Evolutionary conservation across 2,113 vertebrate genomes (phyloP).

Genomic region (Lagopus leucura): DNA sequence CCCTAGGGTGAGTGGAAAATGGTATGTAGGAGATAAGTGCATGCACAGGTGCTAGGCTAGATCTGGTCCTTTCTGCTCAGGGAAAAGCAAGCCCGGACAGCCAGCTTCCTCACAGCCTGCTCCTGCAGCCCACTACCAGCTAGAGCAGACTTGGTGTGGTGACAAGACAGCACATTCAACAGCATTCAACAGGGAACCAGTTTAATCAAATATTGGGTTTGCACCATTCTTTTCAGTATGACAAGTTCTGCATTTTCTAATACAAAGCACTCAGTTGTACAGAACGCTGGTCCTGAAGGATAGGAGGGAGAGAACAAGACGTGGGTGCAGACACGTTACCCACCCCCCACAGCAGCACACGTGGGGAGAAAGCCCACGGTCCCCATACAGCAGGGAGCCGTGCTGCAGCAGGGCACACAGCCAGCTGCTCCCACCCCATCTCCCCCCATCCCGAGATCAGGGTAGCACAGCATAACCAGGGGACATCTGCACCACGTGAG

Average conservation of each 20-base stretch:
- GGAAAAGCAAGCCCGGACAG: not conserved
- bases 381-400: not conserved
- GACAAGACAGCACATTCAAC: constrained; percentile 15
- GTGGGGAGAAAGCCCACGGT: not conserved
- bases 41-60: not conserved
- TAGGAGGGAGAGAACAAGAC: constrained; percentile 18
- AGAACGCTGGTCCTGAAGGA: constrained; percentile 50
- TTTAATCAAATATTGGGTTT: constrained; percentile 67
- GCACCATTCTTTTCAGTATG: constrained; percentile 42
- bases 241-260: constrained; percentile 68
- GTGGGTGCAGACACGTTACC: not conserved
- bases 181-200: constrained; percentile 63
- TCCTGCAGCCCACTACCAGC: not conserved
- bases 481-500: not conserved
- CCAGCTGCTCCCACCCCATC: not conserved
- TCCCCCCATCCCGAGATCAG: not conserved
- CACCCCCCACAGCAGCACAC: not conserved
- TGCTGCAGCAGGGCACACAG: not conserved
- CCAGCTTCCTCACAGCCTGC: not conserved
- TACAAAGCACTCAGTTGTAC: constrained; percentile 63
- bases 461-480: accelerated
- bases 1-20: not conserved
- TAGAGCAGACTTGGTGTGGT: not conserved
- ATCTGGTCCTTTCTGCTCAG: not conserved
- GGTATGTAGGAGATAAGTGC: not conserved